Percentiles rank a stretch among this genome's conserved stretches.
Evolutionary conservation across 2,113 vertebrate genomes (phyloP).

Genomic region (Percopsis transmontana): DNA sequence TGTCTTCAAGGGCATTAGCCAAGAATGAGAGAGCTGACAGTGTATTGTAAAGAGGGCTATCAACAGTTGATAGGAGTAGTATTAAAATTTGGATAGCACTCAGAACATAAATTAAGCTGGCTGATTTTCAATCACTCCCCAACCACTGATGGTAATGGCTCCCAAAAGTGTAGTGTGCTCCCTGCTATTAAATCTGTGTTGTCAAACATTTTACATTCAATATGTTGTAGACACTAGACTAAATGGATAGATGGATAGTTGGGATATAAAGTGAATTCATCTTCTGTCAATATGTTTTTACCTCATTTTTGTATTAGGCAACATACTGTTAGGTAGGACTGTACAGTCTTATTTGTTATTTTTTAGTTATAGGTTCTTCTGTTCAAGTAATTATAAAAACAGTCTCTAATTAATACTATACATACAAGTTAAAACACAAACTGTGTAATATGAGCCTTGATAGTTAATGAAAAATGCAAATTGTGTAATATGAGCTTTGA

Average conservation of each 20-base stretch:
- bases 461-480: too few species aligned
- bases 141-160: constrained; percentile 49
- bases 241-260: not conserved
- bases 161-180: constrained; percentile 27
- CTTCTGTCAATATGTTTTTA: too few species aligned
- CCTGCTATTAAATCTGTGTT: constrained; percentile 40
- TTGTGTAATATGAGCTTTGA: too few species aligned
- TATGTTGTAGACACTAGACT: constrained; percentile 25
- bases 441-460: too few species aligned
- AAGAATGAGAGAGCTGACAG: constrained; percentile 42
- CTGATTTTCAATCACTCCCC: constrained; percentile 59
- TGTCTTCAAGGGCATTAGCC: constrained; percentile 42
- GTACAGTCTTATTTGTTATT: too few species aligned
- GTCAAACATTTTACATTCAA: constrained; percentile 40
- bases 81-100: constrained; percentile 60
- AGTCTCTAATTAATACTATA: too few species aligned
- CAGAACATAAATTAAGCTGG: constrained; percentile 52
- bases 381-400: too few species aligned
- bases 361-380: too few species aligned
- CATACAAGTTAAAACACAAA: too few species aligned
- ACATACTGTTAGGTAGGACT: too few species aligned
- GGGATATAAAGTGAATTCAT: not conserved
- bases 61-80: constrained; percentile 45
- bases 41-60: constrained; percentile 44
- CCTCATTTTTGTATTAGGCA: too few species aligned